A percentile compares a stretch with the other conserved stretches of the same genome.
phyloP scores from a whole-genome alignment of 1,140 invertebrate species.

The Diorhabda sublineata region DNA sequence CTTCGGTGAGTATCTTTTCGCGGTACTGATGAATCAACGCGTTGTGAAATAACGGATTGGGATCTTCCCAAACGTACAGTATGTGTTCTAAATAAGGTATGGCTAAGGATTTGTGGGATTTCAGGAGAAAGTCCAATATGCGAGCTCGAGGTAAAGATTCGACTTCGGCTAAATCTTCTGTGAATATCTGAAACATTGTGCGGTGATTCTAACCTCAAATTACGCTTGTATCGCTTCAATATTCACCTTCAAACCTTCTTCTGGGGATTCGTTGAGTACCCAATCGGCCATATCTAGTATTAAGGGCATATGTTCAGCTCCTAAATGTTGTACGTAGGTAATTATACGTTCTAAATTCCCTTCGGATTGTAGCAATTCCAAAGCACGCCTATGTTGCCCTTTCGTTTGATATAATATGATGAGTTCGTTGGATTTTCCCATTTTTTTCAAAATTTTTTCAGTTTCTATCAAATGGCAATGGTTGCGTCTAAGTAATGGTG shows the following conservation, averaged over 20 bases:
- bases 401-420: slow-evolving; percentile 95
- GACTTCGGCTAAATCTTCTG: slow-evolving; percentile 84
- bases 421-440: slow-evolving; percentile 87
- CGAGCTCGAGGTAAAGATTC: slow-evolving; percentile 83
- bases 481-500: slow-evolving; percentile 86
- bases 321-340: slow-evolving; percentile 87
- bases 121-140: slow-evolving; percentile 83
- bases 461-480: slow-evolving; percentile 93
- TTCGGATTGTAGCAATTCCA: slow-evolving; percentile 79
- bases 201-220: neutral
- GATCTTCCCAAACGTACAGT: slow-evolving; percentile 85
- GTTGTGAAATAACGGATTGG: slow-evolving; percentile 84
- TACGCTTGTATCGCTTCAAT: too few species aligned
- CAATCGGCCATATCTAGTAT: slow-evolving; percentile 95
- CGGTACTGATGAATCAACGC: slow-evolving; percentile 82
- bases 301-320: slow-evolving; percentile 78
- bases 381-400: slow-evolving; percentile 84
- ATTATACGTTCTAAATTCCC: slow-evolving; percentile 80
- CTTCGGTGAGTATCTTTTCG: slow-evolving; percentile 57
- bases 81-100: slow-evolving; percentile 95
- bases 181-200: slow-evolving; percentile 68
- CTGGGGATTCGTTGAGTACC: slow-evolving; percentile 81
- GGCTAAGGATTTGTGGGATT: slow-evolving; percentile 73
- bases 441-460: slow-evolving; percentile 80
- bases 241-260: slow-evolving; percentile 73